Percentiles rank a stretch among this genome's conserved stretches.
Evolutionary conservation across 2,113 vertebrate species (phyloP).

Genomic region (Chionomys nivalis): DNA sequence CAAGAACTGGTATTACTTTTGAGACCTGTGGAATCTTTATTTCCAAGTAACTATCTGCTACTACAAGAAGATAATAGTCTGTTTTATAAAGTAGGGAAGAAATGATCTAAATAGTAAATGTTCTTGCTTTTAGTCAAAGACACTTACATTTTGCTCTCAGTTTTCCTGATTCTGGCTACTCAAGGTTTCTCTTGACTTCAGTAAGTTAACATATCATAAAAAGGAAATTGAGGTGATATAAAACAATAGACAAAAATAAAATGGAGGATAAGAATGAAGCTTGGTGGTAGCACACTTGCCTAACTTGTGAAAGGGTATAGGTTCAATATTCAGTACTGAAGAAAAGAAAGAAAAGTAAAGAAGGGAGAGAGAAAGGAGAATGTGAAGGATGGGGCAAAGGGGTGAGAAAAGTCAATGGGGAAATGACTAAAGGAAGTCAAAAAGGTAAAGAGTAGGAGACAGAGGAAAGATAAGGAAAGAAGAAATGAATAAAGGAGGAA

Average conservation of each 20-base stretch:
- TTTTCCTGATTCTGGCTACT: background rate
- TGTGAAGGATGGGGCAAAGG: rapidly evolving
- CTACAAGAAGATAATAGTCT: background rate
- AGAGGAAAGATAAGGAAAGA: background rate
- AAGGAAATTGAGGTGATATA: background rate
- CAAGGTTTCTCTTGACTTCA: background rate
- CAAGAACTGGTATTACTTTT: background rate
- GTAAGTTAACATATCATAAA: background rate
- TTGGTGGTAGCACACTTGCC: no score
- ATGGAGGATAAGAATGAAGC: background rate
- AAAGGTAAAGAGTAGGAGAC: background rate
- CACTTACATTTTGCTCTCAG: background rate
- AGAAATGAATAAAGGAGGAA: background rate
- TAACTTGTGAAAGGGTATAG: background rate
- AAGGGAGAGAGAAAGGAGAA: background rate
- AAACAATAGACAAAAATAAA: background rate
- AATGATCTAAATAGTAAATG: background rate
- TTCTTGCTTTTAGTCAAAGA: background rate
- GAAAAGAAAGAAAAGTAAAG: background rate
- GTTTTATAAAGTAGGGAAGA: background rate
- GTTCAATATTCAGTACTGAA: background rate
- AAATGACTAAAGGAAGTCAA: no score
- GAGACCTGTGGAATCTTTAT: background rate
- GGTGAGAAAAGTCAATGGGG: rapidly evolving
- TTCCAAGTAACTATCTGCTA: background rate